phyloP scores from a whole-genome alignment of 2,888 invertebrate genomes.

The Lasioglossum leucozonium region DNA sequence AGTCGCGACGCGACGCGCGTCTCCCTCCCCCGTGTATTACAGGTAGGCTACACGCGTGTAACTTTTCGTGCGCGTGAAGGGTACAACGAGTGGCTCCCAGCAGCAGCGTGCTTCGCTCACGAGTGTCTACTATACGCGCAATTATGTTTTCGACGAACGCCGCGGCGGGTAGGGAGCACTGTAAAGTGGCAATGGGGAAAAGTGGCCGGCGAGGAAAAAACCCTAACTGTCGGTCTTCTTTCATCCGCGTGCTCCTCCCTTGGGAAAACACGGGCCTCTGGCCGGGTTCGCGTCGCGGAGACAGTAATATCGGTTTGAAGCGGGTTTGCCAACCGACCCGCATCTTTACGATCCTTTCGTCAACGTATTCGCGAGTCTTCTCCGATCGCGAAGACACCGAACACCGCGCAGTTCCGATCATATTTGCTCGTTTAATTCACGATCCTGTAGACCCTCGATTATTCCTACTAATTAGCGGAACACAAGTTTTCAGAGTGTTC shows the following conservation, averaged over 20 bases:
- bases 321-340: no score
- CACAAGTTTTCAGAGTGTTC: no score
- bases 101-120: conserved; percentile 66
- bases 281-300: background rate
- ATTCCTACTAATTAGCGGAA: no score
- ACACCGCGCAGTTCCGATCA: no score
- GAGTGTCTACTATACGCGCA: conserved; percentile 67
- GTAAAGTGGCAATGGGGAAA: conserved; percentile 53
- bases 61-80: conserved; percentile 71
- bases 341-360: no score
- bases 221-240: conserved; percentile 1
- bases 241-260: background rate
- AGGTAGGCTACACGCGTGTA: conserved; percentile 71
- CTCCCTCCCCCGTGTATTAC: conserved; percentile 71
- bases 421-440: no score
- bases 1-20: no score
- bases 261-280: background rate
- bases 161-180: conserved; percentile 13
- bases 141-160: conserved; percentile 69
- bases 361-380: no score
- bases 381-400: no score
- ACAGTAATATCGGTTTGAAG: background rate
- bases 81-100: conserved; percentile 68
- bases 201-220: conserved; percentile 35
- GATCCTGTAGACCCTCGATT: no score